phyloP scores from a whole-genome alignment of 2,888 invertebrate species.

The Barypeithes pellucidus region DNA sequence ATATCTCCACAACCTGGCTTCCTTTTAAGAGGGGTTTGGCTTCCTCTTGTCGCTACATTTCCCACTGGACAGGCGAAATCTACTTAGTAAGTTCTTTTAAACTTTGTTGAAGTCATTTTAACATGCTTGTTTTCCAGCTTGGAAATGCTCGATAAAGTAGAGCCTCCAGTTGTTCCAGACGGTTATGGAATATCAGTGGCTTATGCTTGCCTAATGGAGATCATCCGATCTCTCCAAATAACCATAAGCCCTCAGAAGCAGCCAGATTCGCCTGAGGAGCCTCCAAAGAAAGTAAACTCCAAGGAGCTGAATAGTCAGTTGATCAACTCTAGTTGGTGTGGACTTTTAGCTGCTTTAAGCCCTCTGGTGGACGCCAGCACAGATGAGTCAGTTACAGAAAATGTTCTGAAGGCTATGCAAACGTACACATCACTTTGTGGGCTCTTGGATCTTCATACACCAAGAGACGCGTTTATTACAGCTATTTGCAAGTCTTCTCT shows the following conservation, averaged over 20 bases:
- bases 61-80: slow-evolving; percentile 90
- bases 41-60: slow-evolving; percentile 90
- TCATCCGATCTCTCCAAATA: slow-evolving; percentile 88
- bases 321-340: slow-evolving; percentile 96
- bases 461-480: slow-evolving; percentile 95
- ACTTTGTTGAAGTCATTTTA: slow-evolving; percentile 2
- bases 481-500: slow-evolving; percentile 97
- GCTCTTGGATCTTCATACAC: slow-evolving; percentile 81
- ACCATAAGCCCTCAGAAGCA: slow-evolving; percentile 77
- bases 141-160: slow-evolving; percentile 96
- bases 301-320: slow-evolving; percentile 80
- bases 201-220: slow-evolving; percentile 93
- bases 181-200: slow-evolving; percentile 98
- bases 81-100: slow-evolving; percentile 83
- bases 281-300: slow-evolving; percentile 66
- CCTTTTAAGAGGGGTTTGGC: slow-evolving; percentile 92
- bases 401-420: slow-evolving; percentile 92
- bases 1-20: slow-evolving; percentile 93
- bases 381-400: slow-evolving; percentile 93
- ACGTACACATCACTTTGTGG: slow-evolving; percentile 93
- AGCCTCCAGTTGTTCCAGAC: slow-evolving; percentile 95
- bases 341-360: slow-evolving; percentile 91
- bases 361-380: slow-evolving; percentile 95
- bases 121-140: slow-evolving; percentile 75
- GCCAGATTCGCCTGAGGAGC: slow-evolving; percentile 56